These are phyloP conservation scores for Xestia ashworthii DNA, from an alignment of 2,888 invertebrate species.

Conservation along the genomic window DNA sequence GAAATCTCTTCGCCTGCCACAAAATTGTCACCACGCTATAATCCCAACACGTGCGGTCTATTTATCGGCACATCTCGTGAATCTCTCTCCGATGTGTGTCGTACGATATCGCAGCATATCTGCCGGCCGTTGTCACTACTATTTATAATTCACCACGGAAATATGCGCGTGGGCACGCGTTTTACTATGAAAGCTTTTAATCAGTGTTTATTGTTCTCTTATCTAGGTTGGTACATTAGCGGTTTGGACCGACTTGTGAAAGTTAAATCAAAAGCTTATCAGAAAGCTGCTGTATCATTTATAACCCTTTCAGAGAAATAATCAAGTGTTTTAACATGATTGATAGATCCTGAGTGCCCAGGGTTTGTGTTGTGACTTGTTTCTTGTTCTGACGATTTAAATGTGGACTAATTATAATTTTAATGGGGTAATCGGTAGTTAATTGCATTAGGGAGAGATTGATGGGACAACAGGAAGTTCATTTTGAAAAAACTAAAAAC, in stretches of 20 bases:
- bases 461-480: not conserved
- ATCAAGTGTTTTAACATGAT: not conserved
- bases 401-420: not conserved
- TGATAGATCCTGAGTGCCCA: not conserved
- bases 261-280: constrained; percentile 26
- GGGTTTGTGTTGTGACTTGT: not conserved
- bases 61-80: constrained; percentile 10
- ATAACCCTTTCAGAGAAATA: not conserved
- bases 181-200: constrained; percentile 53
- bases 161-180: constrained; percentile 60
- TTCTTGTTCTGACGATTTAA: not conserved
- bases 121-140: constrained; percentile 50
- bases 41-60: constrained; percentile 7
- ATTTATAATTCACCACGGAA: constrained; percentile 56
- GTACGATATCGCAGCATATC: constrained; percentile 47
- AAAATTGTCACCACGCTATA: not conserved
- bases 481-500: not conserved
- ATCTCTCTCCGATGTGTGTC: constrained; percentile 28
- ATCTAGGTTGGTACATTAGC: constrained; percentile 34
- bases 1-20: not conserved
- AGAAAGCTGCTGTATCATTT: constrained; percentile 6
- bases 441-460: no score
- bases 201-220: constrained; percentile 50
- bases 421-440: no score
- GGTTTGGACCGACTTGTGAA: constrained; percentile 19